phyloP scores from a whole-genome alignment of 2,888 invertebrate species.

The Notodonta dromedarius region DNA sequence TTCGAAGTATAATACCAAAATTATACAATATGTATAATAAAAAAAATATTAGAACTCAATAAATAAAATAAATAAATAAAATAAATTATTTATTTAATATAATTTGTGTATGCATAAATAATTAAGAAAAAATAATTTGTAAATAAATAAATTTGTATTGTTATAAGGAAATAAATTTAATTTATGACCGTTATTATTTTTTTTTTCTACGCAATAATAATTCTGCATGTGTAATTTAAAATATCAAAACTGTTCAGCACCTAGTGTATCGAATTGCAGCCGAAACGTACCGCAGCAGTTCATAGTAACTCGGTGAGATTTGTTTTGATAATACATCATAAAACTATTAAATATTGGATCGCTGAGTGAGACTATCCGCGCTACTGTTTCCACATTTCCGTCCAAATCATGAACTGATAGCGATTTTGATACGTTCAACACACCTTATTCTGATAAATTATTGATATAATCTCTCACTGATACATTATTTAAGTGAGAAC shows the following conservation, averaged over 20 bases:
- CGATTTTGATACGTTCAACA: conserved; percentile 24
- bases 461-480: not conserved
- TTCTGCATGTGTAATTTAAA: conserved; percentile 32
- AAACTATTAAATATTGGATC: conserved; percentile 85
- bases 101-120: too few relatives aligned
- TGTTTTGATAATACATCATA: conserved; percentile 86
- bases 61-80: too few relatives aligned
- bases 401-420: conserved; percentile 56
- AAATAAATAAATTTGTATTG: too few relatives aligned
- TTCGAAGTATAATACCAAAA: conserved; percentile 17
- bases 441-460: not conserved
- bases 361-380: conserved; percentile 83
- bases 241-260: conserved; percentile 61
- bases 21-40: too few relatives aligned
- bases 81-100: too few relatives aligned
- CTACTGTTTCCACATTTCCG: conserved; percentile 68
- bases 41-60: too few relatives aligned
- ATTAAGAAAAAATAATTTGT: too few relatives aligned
- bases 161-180: too few relatives aligned
- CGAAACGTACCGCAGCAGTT: conserved; percentile 76
- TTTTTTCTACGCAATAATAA: not conserved
- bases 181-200: too few relatives aligned
- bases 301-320: conserved; percentile 79
- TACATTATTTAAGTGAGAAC: not conserved
- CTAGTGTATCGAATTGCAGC: conserved; percentile 59